Percentiles rank a stretch among this genome's conserved stretches.
These are phyloP conservation scores for Orycteropus afer DNA, from an alignment of 2,113 vertebrate genomes.

Conservation along the genomic window DNA sequence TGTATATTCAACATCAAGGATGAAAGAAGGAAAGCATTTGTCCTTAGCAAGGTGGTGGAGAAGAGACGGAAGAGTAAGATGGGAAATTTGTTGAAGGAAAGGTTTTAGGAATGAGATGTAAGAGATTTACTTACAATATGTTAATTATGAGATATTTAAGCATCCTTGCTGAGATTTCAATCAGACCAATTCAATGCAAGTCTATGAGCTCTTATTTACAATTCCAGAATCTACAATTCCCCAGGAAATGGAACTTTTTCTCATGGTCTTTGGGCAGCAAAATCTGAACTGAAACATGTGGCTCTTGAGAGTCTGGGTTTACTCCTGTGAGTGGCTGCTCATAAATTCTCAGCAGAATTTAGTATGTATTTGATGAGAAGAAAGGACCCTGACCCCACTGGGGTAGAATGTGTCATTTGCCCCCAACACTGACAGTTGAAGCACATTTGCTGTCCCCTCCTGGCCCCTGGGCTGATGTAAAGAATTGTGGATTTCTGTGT, in stretches of 20 bases:
- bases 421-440: neutral
- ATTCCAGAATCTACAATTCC: conserved; percentile 24
- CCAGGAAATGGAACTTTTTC: neutral
- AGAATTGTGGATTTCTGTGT: neutral
- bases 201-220: neutral
- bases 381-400: no score
- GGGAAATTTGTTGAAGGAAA: neutral
- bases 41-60: neutral
- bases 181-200: neutral
- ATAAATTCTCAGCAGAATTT: neutral
- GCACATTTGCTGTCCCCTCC: neutral
- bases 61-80: neutral
- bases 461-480: neutral
- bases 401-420: neutral
- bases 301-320: neutral
- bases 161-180: neutral
- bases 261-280: neutral
- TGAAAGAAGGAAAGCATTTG: neutral
- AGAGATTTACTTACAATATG: neutral
- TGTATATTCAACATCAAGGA: neutral
- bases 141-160: conserved; percentile 3
- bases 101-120: neutral
- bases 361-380: neutral
- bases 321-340: neutral
- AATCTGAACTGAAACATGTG: neutral